These are phyloP conservation scores for Asbolus verrucosus DNA, from an alignment of 1,140 invertebrate genomes.

Conservation along the genomic window DNA sequence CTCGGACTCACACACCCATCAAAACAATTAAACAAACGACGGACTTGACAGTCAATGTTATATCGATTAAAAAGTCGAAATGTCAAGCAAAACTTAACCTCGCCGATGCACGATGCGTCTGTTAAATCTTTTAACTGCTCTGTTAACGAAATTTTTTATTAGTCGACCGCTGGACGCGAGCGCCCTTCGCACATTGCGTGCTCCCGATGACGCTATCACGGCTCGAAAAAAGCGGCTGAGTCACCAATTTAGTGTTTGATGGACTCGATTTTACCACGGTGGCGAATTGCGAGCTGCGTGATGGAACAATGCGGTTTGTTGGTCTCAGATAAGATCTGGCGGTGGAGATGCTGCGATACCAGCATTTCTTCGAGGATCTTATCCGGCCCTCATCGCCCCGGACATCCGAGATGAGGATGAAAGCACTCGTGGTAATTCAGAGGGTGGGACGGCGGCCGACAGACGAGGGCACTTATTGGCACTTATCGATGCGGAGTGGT, in stretches of 20 bases:
- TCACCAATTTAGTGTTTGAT: not conserved
- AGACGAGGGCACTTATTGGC: not conserved
- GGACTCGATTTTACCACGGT: not conserved
- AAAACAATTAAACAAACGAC: not conserved
- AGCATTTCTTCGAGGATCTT: slow-evolving; percentile 29
- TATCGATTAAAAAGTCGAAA: slow-evolving; percentile 25
- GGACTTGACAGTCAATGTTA: slow-evolving; percentile 8
- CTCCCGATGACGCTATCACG: too few relatives aligned
- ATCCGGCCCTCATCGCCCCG: slow-evolving; percentile 16
- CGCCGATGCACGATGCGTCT: not conserved
- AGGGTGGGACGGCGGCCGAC: not conserved
- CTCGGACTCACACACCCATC: too few relatives aligned
- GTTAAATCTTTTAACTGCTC: not conserved
- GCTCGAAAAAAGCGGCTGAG: too few relatives aligned
- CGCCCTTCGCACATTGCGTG: too few relatives aligned
- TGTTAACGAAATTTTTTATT: not conserved
- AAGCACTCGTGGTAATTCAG: slow-evolving; percentile 10
- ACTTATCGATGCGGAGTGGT: too few relatives aligned
- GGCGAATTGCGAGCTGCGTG: slow-evolving; percentile 9
- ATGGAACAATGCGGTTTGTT: slow-evolving; percentile 30
- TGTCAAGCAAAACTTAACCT: slow-evolving; percentile 14
- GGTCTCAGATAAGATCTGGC: slow-evolving; percentile 13
- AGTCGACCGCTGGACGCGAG: not conserved
- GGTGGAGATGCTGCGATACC: slow-evolving; percentile 31
- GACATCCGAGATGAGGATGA: slow-evolving; percentile 10